Conservation (phyloP, 2,888 invertebrate species). For the Phymatocera aterrima region DNA sequence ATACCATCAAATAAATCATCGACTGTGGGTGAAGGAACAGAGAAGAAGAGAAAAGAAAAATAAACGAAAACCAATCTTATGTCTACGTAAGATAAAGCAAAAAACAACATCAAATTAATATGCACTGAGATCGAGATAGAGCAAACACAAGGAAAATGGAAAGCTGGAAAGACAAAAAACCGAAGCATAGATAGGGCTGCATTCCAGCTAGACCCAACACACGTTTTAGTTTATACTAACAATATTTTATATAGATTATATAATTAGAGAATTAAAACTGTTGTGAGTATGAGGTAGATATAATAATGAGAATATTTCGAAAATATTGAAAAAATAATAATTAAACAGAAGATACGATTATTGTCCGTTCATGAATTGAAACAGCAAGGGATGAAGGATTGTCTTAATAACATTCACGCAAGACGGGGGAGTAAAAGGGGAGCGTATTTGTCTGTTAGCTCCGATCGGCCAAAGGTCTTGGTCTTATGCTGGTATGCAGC, state of each 20-base stretch:
- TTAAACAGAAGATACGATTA: constrained; percentile 39
- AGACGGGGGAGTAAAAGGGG: constrained; percentile 69
- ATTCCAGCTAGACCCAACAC: constrained; percentile 73
- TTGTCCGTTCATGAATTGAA: constrained; percentile 24
- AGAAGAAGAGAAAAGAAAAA: constrained; percentile 47
- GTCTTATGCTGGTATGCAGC: constrained; percentile 74
- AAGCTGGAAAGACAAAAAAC: constrained; percentile 51
- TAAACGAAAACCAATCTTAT: too few species aligned
- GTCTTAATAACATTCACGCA: too few species aligned
- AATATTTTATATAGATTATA: constrained; percentile 75
- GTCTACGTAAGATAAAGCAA: too few species aligned
- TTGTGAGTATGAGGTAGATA: constrained; percentile 62
- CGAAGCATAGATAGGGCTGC: constrained; percentile 65
- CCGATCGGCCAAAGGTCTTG: constrained; percentile 72
- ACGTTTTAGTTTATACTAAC: constrained; percentile 74
- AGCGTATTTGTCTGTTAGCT: constrained; percentile 75
- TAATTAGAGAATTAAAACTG: constrained; percentile 73
- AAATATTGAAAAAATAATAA: constrained; percentile 21
- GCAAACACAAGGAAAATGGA: constrained; percentile 43
- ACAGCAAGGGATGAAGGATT: too few species aligned
- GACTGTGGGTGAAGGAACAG: too few species aligned
- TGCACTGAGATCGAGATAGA: constrained; percentile 23
- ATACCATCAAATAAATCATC: too few species aligned
- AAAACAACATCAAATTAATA: constrained; percentile 44
- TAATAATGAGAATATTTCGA: constrained; percentile 30